These are phyloP conservation scores for Melinaea marsaeus DNA, from an alignment of 2,888 invertebrate species.

Conservation along the genomic window DNA sequence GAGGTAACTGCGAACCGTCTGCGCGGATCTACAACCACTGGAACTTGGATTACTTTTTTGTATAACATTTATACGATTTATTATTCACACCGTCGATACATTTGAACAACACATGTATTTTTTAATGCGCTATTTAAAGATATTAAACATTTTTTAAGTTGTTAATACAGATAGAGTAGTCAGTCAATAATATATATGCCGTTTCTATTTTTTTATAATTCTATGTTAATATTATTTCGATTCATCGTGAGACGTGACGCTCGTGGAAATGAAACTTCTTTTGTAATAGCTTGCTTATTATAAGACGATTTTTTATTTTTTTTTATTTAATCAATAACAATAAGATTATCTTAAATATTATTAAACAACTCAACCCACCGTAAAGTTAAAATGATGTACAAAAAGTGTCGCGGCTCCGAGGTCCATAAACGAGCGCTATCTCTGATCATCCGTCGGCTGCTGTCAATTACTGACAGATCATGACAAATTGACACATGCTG, in stretches of 20 bases:
- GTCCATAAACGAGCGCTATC: constrained; percentile 51
- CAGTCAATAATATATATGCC: neutral
- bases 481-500: constrained; percentile 50
- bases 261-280: constrained; percentile 69
- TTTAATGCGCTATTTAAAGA: no score
- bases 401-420: constrained; percentile 28
- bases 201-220: constrained; percentile 24
- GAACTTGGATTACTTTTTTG: constrained; percentile 34
- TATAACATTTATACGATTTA: neutral
- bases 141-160: neutral
- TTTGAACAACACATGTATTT: no score
- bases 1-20: constrained; percentile 42
- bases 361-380: no score
- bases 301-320: constrained; percentile 41
- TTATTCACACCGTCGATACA: no score
- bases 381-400: neutral
- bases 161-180: no score
- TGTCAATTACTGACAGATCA: constrained; percentile 46
- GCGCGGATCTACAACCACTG: constrained; percentile 34
- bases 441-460: constrained; percentile 45
- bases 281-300: constrained; percentile 63
- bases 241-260: constrained; percentile 71
- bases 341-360: no score
- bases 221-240: constrained; percentile 54
- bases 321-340: constrained; percentile 10